Percentiles rank a stretch among this genome's conserved stretches.
Conservation (phyloP, 1,140 invertebrate genomes). For the Aphidius ervi region DNA sequence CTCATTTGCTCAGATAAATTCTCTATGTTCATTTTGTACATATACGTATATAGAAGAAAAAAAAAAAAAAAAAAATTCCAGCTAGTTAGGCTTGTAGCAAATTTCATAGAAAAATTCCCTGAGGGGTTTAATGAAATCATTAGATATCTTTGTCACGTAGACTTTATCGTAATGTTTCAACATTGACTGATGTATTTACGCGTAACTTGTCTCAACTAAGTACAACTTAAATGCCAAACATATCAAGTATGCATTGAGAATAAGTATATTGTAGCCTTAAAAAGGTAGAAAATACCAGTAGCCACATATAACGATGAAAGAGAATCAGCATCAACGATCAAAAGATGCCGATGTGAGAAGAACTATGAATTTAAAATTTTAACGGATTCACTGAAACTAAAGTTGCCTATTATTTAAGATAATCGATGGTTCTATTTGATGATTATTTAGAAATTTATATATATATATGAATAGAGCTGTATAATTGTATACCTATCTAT, state of each 20-base stretch:
- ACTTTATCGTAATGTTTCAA: constrained; percentile 25
- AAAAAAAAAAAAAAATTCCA: too few species aligned
- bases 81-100: too few species aligned
- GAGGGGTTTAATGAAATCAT: constrained; percentile 32
- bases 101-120: constrained; percentile 1
- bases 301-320: constrained; percentile 20
- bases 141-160: constrained; percentile 29
- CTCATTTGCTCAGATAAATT: too few species aligned
- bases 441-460: too few species aligned
- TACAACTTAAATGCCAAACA: too few species aligned
- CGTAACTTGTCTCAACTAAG: not conserved
- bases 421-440: too few species aligned
- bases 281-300: constrained; percentile 48
- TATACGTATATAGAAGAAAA: too few species aligned
- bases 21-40: too few species aligned
- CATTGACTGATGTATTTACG: constrained; percentile 29
- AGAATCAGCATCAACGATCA: constrained; percentile 20
- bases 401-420: too few species aligned
- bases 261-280: constrained; percentile 34
- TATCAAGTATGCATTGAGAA: constrained; percentile 23
- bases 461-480: too few species aligned
- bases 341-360: constrained; percentile 6
- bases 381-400: too few species aligned
- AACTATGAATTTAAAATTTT: constrained; percentile 1
- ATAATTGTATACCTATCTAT: too few species aligned